Conservation (phyloP, 2,888 invertebrate species). For the Tetranychus piercei region DNA sequence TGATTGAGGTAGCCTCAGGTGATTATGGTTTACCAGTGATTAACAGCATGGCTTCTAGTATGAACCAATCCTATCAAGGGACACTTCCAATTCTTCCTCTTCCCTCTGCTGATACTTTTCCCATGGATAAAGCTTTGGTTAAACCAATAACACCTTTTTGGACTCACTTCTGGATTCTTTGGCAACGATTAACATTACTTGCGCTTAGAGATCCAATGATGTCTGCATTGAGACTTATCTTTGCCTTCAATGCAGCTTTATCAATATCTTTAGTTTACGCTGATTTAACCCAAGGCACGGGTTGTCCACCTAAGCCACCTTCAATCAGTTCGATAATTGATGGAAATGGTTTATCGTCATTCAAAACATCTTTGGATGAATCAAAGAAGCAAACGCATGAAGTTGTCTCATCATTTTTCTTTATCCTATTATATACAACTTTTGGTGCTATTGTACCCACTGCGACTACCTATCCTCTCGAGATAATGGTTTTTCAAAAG, state of each 20-base stretch:
- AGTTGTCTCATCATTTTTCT: background rate
- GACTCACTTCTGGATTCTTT: slow-evolving; percentile 3
- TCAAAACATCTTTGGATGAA: background rate
- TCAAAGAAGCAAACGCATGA: background rate
- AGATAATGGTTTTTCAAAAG: slow-evolving; percentile 4
- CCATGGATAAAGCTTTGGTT: background rate
- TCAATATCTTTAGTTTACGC: background rate
- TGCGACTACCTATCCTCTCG: background rate
- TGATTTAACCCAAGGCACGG: background rate
- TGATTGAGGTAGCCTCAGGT: slow-evolving; percentile 21
- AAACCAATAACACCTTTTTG: slow-evolving; percentile 5
- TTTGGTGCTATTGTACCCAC: slow-evolving; percentile 4
- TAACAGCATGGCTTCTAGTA: slow-evolving; percentile 5
- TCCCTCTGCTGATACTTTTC: background rate
- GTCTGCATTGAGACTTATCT: background rate
- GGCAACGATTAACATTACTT: background rate
- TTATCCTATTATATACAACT: background rate
- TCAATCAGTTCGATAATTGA: background rate
- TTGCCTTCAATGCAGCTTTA: background rate
- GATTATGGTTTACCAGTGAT: slow-evolving; percentile 20
- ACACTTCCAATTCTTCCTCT: background rate
- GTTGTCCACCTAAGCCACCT: background rate
- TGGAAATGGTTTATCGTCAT: background rate
- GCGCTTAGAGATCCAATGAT: slow-evolving; percentile 3
- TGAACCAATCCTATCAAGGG: background rate